phyloP scores from a whole-genome alignment of 2,797 vertebrate genomes.

The Alosa sapidissima region DNA sequence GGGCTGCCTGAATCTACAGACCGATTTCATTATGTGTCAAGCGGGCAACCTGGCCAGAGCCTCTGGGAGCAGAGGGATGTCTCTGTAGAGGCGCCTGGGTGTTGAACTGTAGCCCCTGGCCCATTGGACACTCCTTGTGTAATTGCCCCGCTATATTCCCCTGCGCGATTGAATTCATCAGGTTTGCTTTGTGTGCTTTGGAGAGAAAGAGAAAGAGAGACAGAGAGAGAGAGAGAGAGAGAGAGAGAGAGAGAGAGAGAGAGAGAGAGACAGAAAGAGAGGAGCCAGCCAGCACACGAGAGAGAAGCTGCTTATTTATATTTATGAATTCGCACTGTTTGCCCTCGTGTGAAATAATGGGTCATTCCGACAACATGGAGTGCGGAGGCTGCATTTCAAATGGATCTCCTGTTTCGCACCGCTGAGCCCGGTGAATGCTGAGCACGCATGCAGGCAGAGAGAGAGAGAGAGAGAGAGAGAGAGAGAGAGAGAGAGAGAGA shows the following conservation, averaged over 20 bases:
- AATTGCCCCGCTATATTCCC: conserved; percentile 51
- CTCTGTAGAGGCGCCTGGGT: background rate
- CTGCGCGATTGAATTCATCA: conserved; percentile 56
- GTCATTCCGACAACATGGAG: conserved; percentile 75
- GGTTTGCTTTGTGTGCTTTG: conserved; percentile 49
- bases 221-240: background rate
- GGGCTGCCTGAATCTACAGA: background rate
- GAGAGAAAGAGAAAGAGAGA: conserved; percentile 41
- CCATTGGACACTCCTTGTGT: conserved; percentile 43
- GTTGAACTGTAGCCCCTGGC: conserved; percentile 33
- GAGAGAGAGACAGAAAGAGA: background rate
- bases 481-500: conserved; percentile 39
- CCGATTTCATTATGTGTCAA: conserved; percentile 11
- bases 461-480: conserved; percentile 35
- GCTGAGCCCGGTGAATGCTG: conserved; percentile 70
- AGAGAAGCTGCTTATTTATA: conserved; percentile 71
- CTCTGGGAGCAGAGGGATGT: conserved; percentile 32
- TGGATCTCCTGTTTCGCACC: conserved; percentile 73
- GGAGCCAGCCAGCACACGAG: background rate
- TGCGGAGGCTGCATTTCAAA: conserved; percentile 76
- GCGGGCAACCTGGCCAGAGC: background rate
- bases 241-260: background rate
- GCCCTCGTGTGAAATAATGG: conserved; percentile 72
- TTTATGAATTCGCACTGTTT: conserved; percentile 70
- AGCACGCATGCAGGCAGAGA: conserved; percentile 52